Percentiles rank a stretch among this genome's conserved stretches.
Evolutionary conservation across 2,888 invertebrate genomes (phyloP).

Genomic region (Leptinotarsa rubiginosa): DNA sequence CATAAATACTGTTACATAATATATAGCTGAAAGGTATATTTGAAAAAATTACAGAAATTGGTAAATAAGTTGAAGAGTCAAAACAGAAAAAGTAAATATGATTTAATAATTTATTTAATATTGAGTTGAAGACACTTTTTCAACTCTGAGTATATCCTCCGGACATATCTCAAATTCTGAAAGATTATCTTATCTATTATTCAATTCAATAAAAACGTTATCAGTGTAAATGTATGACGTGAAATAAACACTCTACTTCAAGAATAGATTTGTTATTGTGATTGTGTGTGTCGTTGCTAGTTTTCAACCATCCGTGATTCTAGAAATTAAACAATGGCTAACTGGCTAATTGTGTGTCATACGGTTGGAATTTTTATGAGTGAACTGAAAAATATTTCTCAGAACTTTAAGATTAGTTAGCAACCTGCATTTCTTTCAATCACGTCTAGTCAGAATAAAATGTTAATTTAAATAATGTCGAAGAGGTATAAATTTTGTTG

Average conservation of each 20-base stretch:
- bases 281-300: conserved; percentile 1
- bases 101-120: too few species aligned
- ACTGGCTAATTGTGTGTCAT: conserved; percentile 9
- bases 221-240: neutral
- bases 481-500: neutral
- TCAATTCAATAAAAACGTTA: conserved; percentile 20
- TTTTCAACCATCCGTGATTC: neutral
- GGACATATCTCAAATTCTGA: neutral
- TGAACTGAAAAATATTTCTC: neutral
- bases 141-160: neutral
- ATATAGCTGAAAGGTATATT: too few species aligned
- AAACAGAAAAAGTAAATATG: too few species aligned
- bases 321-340: conserved; percentile 20
- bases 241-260: conserved; percentile 21
- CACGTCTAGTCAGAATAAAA: neutral
- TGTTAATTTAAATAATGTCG: neutral
- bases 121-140: neutral
- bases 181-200: conserved; percentile 25
- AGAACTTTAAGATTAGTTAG: neutral
- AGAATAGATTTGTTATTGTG: neutral
- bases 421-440: conserved; percentile 9
- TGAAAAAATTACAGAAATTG: too few species aligned
- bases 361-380: neutral
- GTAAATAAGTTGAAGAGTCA: too few species aligned
- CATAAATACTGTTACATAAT: too few species aligned